phyloP scores from a whole-genome alignment of 2,888 invertebrate genomes.

The Falcaria lacertinaria region DNA sequence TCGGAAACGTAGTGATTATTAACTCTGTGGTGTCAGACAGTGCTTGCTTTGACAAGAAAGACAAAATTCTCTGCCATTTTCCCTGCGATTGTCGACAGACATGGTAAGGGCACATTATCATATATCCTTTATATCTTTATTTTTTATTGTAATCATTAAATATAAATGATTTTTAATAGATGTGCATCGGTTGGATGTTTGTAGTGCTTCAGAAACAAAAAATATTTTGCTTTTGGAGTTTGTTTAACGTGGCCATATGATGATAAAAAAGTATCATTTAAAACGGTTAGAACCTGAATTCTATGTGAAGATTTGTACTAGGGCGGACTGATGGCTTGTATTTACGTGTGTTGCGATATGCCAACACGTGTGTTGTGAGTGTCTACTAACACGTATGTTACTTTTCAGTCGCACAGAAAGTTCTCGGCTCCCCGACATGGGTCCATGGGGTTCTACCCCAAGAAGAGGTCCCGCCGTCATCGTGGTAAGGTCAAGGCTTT shows the following conservation, averaged over 20 bases:
- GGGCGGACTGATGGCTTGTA: conserved; percentile 84
- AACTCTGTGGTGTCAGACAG: not conserved
- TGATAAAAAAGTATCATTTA: conserved; percentile 80
- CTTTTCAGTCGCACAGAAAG: conserved; percentile 97
- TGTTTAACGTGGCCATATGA: conserved; percentile 67
- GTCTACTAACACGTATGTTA: not conserved
- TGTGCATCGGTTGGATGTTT: not conserved
- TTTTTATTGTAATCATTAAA: conserved; percentile 12
- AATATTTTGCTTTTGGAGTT: conserved; percentile 3
- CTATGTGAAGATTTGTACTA: conserved; percentile 84
- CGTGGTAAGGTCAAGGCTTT: conserved; percentile 99
- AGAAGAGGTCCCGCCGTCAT: conserved; percentile 97
- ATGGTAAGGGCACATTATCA: conserved; percentile 50
- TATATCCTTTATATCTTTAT: conserved; percentile 5
- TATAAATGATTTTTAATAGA: not conserved
- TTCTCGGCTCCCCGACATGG: conserved; percentile 99
- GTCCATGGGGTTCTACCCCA: conserved; percentile 99
- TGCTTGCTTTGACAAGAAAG: not conserved
- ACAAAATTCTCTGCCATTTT: conserved; percentile 58
- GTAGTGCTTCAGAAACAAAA: not conserved
- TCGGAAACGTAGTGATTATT: no score
- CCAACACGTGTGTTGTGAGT: not conserved
- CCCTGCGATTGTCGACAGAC: conserved; percentile 56
- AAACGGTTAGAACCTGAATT: conserved; percentile 86
- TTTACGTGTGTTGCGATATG: not conserved